These are phyloP conservation scores for Stylophora pistillata DNA, from an alignment of 64 coral and sea anemone species.

Conservation along the genomic window DNA sequence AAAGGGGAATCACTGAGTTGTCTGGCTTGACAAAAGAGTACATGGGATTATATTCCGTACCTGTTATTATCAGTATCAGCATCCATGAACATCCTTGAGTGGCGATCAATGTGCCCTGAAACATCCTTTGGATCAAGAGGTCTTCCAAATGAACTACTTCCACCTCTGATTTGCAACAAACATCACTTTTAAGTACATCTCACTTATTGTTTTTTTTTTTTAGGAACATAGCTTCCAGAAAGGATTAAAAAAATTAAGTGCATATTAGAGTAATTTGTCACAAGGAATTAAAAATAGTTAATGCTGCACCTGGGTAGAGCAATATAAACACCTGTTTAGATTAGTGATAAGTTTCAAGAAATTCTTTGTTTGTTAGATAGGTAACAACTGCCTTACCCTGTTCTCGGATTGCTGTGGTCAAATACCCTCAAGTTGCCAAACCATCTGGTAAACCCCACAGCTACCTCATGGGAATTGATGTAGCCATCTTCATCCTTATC, in stretches of 20 bases:
- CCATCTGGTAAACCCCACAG: conserved; percentile 87
- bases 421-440: conserved; percentile 87
- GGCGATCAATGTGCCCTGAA: conserved; percentile 82
- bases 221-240: too few relatives aligned
- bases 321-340: too few relatives aligned
- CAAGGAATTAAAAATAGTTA: too few relatives aligned
- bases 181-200: not conserved
- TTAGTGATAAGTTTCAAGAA: too few relatives aligned
- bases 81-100: conserved; percentile 89
- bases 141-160: conserved; percentile 59
- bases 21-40: too few relatives aligned
- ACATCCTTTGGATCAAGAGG: conserved; percentile 70
- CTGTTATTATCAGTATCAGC: conserved; percentile 90
- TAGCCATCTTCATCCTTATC: conserved; percentile 98
- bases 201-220: too few relatives aligned
- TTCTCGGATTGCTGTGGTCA: conserved; percentile 5
- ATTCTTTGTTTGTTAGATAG: too few relatives aligned
- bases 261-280: too few relatives aligned
- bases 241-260: too few relatives aligned
- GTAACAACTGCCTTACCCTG: conserved; percentile 19
- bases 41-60: conserved; percentile 3
- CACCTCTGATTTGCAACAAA: not conserved
- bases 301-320: too few relatives aligned
- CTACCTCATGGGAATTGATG: conserved; percentile 85
- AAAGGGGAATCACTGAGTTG: too few relatives aligned